phyloP scores from a whole-genome alignment of 2,797 vertebrate genomes.

The Clarias laeviceps region DNA sequence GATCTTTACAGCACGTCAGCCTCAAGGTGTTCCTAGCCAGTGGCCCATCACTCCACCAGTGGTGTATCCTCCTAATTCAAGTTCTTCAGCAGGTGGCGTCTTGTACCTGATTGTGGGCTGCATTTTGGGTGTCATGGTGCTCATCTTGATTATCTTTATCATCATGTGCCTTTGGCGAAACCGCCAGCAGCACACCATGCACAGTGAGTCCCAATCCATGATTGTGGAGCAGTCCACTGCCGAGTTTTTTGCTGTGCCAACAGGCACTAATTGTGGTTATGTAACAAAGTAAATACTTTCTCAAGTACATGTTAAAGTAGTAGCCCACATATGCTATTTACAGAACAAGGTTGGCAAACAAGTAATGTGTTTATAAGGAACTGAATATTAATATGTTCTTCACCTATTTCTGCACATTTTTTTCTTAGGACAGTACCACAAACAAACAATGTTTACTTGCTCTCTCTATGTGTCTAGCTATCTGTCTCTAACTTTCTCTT shows the following conservation, averaged over 20 bases:
- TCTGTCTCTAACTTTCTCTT: neutral
- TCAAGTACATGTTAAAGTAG: conserved; percentile 42
- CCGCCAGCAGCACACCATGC: conserved; percentile 86
- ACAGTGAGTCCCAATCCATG: conserved; percentile 73
- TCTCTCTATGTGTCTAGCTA: neutral
- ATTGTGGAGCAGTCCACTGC: neutral
- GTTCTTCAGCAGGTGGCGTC: conserved; percentile 70
- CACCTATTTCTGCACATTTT: neutral
- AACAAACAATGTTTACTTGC: no score
- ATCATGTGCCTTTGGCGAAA: conserved; percentile 97
- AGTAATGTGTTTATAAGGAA: neutral
- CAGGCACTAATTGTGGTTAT: conserved; percentile 44
- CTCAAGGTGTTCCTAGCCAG: conserved; percentile 73
- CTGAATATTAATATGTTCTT: neutral
- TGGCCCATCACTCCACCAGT: conserved; percentile 82
- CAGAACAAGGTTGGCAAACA: conserved; percentile 28
- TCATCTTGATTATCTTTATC: conserved; percentile 91
- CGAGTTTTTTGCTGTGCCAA: neutral
- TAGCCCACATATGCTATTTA: conserved; percentile 25
- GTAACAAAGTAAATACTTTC: conserved; percentile 50
- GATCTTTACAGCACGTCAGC: conserved; percentile 78
- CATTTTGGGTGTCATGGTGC: conserved; percentile 90
- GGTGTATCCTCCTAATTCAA: conserved; percentile 67
- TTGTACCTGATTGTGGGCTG: conserved; percentile 93
- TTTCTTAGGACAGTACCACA: neutral